Percentiles rank a stretch among this genome's conserved stretches.
Conservation (phyloP, 2,113 vertebrate genomes). For the Colossoma macropomum region DNA sequence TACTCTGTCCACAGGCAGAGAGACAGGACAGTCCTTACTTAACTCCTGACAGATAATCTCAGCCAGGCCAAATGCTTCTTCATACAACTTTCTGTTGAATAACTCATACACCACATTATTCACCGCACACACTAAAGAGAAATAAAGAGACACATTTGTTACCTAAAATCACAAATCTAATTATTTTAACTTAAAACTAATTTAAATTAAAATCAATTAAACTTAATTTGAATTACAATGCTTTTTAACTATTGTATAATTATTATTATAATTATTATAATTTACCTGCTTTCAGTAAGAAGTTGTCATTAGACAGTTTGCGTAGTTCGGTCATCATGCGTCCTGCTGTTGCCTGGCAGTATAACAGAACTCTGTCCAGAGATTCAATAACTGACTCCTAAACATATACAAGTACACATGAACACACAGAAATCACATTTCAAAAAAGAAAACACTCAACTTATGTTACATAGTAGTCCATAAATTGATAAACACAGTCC, state of each 20-base stretch:
- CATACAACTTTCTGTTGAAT: constrained; percentile 80
- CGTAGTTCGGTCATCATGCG: constrained; percentile 79
- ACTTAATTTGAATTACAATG: too few relatives aligned
- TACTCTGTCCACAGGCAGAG: constrained; percentile 82
- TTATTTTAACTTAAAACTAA: not conserved
- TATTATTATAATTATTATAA: not conserved
- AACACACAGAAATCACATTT: not conserved
- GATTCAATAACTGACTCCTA: constrained; percentile 67
- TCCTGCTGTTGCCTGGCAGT: constrained; percentile 69
- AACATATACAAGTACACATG: constrained; percentile 30
- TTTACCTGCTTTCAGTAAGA: constrained; percentile 82
- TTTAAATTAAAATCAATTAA: too few relatives aligned
- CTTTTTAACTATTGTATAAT: too few relatives aligned
- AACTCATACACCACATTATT: constrained; percentile 85
- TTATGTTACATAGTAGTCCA: constrained; percentile 61
- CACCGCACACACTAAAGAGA: constrained; percentile 75
- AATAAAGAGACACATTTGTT: not conserved
- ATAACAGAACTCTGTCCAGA: constrained; percentile 71
- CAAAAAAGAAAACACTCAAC: constrained; percentile 4
- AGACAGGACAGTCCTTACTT: constrained; percentile 59
- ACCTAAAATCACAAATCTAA: not conserved
- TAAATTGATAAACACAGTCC: constrained; percentile 19
- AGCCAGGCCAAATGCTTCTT: constrained; percentile 76
- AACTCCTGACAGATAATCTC: constrained; percentile 80
- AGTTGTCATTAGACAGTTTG: constrained; percentile 74